A percentile compares a stretch with the other conserved stretches of the same genome.
Evolutionary conservation across 2,797 vertebrate genomes (phyloP).

Genomic region (Gymnopithys bicolor): DNA sequence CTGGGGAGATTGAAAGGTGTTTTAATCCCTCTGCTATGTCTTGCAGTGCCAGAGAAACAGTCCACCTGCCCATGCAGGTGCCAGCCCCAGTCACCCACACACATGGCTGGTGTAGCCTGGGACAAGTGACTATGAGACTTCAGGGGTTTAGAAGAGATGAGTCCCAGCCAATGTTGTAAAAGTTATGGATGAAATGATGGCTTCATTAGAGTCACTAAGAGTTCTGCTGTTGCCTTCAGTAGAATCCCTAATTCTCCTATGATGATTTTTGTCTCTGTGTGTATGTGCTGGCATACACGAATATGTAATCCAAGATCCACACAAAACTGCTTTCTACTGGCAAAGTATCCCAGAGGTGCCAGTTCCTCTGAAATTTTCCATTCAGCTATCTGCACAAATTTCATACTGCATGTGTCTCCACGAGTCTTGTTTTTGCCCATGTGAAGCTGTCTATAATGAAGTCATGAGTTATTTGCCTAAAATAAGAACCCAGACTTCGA

Average conservation of each 20-base stretch:
- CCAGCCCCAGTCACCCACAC: background rate
- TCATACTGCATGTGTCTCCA: background rate
- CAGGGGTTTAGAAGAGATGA: background rate
- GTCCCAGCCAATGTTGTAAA: background rate
- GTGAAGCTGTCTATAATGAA: slow-evolving; percentile 31
- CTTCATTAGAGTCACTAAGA: background rate
- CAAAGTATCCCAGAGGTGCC: background rate
- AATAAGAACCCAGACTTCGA: slow-evolving; percentile 38
- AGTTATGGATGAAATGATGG: background rate
- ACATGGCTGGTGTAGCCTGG: fast-evolving
- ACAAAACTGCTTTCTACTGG: background rate
- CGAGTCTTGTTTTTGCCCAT: slow-evolving; percentile 20
- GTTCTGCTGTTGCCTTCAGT: background rate
- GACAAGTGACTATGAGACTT: background rate
- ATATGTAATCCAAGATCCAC: background rate
- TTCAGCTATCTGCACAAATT: background rate
- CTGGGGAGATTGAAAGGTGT: background rate
- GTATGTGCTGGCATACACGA: background rate
- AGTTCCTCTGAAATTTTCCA: slow-evolving; percentile 24
- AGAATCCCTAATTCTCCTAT: background rate
- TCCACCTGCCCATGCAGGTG: background rate
- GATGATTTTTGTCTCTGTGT: background rate
- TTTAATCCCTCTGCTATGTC: background rate
- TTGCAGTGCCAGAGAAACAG: background rate
- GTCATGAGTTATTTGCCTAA: slow-evolving; percentile 40